phyloP scores from a whole-genome alignment of 2,888 invertebrate species.

The Anorthoa munda region DNA sequence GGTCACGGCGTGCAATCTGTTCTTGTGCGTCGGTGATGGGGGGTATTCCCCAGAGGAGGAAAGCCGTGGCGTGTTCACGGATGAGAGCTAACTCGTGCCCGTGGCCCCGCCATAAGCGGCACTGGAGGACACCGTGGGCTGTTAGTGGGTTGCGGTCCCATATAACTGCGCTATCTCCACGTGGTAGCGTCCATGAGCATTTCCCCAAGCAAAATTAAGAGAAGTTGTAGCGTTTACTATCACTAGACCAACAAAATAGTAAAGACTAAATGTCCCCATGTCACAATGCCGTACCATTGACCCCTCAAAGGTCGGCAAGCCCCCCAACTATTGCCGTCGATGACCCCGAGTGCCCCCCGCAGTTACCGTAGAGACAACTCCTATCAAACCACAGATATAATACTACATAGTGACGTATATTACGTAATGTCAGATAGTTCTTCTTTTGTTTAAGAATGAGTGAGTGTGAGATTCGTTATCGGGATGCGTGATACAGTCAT shows the following conservation, averaged over 20 bases:
- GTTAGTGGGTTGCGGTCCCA: too few species aligned
- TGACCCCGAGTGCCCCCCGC: conserved; percentile 2
- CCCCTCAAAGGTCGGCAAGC: conserved; percentile 20
- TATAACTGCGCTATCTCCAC: too few species aligned
- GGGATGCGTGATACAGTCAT: conserved; percentile 50
- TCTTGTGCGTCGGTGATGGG: too few species aligned
- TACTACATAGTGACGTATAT: conserved; percentile 30
- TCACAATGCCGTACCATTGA: background rate
- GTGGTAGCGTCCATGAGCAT: background rate
- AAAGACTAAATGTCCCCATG: background rate
- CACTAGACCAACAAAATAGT: too few species aligned
- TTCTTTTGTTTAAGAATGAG: conserved; percentile 31
- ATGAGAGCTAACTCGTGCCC: too few species aligned
- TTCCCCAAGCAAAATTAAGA: background rate
- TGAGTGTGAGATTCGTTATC: conserved; percentile 43
- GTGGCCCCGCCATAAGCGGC: too few species aligned
- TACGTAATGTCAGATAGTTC: conserved; percentile 31
- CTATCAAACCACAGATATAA: conserved; percentile 19
- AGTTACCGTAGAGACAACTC: conserved; percentile 34
- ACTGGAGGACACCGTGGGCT: too few species aligned
- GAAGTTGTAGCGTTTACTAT: too few species aligned
- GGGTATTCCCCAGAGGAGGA: too few species aligned
- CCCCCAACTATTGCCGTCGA: conserved; percentile 9
- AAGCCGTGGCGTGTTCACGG: too few species aligned
- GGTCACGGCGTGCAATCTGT: too few species aligned